These are phyloP conservation scores for Psittacula derbiana DNA, from an alignment of 2,797 vertebrate species.

Conservation along the genomic window DNA sequence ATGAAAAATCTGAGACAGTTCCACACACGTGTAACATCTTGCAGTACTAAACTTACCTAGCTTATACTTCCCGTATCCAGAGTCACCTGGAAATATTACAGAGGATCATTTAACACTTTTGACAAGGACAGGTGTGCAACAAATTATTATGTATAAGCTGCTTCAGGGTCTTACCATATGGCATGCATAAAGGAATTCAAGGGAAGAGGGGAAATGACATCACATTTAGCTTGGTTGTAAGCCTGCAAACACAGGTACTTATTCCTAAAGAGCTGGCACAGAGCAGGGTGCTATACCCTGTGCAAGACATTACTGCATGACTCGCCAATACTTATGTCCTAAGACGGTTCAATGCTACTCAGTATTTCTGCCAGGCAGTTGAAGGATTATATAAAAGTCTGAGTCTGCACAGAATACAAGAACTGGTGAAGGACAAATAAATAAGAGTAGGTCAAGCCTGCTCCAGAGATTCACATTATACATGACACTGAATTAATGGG, in stretches of 20 bases:
- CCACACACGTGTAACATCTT: neutral
- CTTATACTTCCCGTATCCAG: neutral
- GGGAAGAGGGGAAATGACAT: neutral
- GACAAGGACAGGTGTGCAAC: constrained; percentile 42
- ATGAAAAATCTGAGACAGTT: constrained; percentile 28
- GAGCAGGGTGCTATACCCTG: neutral
- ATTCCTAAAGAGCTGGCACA: neutral
- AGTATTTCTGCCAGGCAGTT: neutral
- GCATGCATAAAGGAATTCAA: constrained; percentile 4
- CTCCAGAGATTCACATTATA: neutral
- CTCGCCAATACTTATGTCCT: neutral
- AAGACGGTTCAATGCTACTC: neutral
- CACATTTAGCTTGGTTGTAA: neutral
- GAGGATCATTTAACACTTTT: constrained; percentile 35
- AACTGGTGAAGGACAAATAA: neutral
- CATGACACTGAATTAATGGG: neutral
- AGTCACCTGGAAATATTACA: constrained; percentile 41
- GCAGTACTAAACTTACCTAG: neutral
- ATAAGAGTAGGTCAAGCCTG: neutral
- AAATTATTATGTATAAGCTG: constrained; percentile 46
- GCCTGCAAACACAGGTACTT: neutral
- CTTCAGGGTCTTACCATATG: constrained; percentile 27
- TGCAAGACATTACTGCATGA: neutral
- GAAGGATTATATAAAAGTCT: neutral
- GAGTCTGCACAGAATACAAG: neutral